A percentile compares a stretch with the other conserved stretches of the same genome.
Evolutionary conservation across 2,113 vertebrate species (phyloP).

Genomic region (Neofelis nebulosa): DNA sequence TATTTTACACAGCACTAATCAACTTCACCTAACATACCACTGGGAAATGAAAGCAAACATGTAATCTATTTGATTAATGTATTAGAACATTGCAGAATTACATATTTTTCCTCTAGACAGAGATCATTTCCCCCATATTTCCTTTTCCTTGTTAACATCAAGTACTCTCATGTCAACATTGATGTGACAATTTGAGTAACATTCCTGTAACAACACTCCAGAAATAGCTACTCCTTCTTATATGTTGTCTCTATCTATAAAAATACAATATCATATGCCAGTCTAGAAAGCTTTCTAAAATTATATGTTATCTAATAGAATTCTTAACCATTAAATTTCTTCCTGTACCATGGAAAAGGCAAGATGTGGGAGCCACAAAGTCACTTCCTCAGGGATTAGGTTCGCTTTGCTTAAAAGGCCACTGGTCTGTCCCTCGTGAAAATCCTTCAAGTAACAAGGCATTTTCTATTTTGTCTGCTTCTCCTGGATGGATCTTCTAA

Average conservation of each 20-base stretch:
- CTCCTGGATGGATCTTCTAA: not conserved
- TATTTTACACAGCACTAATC: not conserved
- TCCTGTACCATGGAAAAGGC: not conserved
- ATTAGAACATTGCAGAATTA: not conserved
- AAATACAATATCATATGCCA: not conserved
- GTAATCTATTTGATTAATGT: conserved; percentile 4
- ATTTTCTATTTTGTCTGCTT: not conserved
- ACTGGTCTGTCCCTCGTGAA: not conserved
- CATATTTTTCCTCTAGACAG: not conserved
- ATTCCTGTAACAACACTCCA: not conserved
- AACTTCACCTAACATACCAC: not conserved
- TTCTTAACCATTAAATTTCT: not conserved
- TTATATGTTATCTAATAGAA: not conserved
- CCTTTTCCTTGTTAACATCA: not conserved
- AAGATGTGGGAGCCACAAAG: not conserved
- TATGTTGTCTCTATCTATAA: not conserved
- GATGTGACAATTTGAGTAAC: not conserved
- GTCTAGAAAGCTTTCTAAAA: not conserved
- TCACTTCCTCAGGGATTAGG: not conserved
- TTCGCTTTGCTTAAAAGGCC: not conserved
- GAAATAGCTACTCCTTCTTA: not conserved
- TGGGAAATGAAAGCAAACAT: not conserved
- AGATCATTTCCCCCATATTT: not conserved
- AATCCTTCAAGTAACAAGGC: not conserved
- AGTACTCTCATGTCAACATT: not conserved